These are phyloP conservation scores for Trichogramma pretiosum DNA, from an alignment of 1,140 invertebrate genomes.

Conservation along the genomic window DNA sequence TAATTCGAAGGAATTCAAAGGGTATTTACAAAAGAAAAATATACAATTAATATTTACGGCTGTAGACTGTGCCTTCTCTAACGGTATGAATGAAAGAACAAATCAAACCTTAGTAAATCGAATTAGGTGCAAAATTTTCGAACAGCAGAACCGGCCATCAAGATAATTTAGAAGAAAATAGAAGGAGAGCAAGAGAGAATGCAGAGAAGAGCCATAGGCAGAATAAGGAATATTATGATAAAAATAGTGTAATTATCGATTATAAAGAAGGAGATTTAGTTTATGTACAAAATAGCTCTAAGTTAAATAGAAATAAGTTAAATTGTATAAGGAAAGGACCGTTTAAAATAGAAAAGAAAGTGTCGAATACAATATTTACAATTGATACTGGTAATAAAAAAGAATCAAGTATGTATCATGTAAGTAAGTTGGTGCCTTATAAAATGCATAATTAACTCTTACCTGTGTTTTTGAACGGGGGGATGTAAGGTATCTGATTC, in stretches of 20 bases:
- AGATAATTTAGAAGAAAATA: conserved; percentile 10
- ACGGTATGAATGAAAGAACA: too few species aligned
- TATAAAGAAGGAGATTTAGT: background rate
- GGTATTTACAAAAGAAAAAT: background rate
- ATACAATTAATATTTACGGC: background rate
- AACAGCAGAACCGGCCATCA: conserved; percentile 18
- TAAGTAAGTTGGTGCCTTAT: background rate
- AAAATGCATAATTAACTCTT: too few species aligned
- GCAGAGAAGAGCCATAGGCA: conserved; percentile 14
- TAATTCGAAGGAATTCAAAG: conserved; percentile 11
- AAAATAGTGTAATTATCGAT: background rate
- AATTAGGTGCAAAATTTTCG: conserved; percentile 18
- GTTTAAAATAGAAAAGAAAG: too few species aligned
- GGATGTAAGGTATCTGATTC: too few species aligned
- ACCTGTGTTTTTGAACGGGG: too few species aligned
- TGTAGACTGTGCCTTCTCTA: too few species aligned
- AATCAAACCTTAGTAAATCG: conserved; percentile 18
- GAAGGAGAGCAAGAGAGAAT: background rate
- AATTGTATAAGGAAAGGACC: too few species aligned
- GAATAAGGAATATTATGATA: conserved; percentile 21
- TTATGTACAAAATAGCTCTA: background rate
- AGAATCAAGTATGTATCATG: background rate
- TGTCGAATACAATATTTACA: background rate
- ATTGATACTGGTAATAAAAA: background rate
- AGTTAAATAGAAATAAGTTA: too few species aligned